These are phyloP conservation scores for Psittacula derbiana DNA, from an alignment of 2,797 vertebrate genomes.

Conservation along the genomic window DNA sequence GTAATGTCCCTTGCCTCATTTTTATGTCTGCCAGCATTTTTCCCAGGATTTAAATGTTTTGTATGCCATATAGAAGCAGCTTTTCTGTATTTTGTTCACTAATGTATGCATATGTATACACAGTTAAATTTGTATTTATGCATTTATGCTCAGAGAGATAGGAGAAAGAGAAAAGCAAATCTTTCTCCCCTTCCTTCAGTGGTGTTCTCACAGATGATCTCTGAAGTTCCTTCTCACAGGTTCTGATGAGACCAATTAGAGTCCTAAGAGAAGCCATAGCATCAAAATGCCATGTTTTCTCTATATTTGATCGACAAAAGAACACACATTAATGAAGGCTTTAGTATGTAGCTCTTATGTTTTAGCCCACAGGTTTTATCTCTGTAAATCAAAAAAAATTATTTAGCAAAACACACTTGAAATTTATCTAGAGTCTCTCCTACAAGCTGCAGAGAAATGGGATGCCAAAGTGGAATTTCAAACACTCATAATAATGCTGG, in stretches of 20 bases:
- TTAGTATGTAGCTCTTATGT: not conserved
- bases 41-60: not conserved
- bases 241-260: not conserved
- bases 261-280: not conserved
- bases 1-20: not conserved
- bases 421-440: not conserved
- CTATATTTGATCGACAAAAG: not conserved
- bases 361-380: not conserved
- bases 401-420: not conserved
- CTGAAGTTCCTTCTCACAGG: not conserved
- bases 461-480: not conserved
- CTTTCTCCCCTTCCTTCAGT: not conserved
- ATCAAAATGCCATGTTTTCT: not conserved
- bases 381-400: not conserved
- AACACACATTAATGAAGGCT: not conserved
- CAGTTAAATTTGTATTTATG: not conserved
- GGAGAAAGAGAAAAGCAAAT: not conserved
- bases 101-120: not conserved
- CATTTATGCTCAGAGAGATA: not conserved
- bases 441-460: not conserved
- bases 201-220: not conserved
- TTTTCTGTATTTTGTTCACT: not conserved
- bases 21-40: not conserved
- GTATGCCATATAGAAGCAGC: not conserved
- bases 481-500: not conserved